phyloP scores from a whole-genome alignment of 2,888 invertebrate species.

The Xestia ashworthii region DNA sequence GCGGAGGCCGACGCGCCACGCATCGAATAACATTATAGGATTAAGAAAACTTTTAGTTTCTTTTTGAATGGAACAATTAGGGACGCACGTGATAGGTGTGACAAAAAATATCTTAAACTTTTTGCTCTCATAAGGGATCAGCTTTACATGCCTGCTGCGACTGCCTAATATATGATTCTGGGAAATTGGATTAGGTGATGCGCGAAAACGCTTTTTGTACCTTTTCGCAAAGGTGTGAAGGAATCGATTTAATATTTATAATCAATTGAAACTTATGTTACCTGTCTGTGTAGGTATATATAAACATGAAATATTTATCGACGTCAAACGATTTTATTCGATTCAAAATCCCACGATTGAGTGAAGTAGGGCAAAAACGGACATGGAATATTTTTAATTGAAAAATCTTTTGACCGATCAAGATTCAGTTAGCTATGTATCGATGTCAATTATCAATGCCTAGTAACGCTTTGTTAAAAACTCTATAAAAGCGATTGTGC shows the following conservation, averaged over 20 bases:
- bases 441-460: constrained; percentile 51
- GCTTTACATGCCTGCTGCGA: constrained; percentile 44
- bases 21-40: constrained; percentile 85
- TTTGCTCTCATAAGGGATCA: constrained; percentile 71
- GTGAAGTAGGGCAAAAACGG: constrained; percentile 43
- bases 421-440: constrained; percentile 39
- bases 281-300: constrained; percentile 26
- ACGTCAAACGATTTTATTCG: constrained; percentile 35
- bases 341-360: constrained; percentile 14
- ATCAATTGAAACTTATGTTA: constrained; percentile 58
- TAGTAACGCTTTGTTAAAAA: constrained; percentile 59
- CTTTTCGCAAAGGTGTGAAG: constrained; percentile 38
- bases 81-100: constrained; percentile 81
- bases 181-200: constrained; percentile 68
- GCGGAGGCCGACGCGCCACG: constrained; percentile 71
- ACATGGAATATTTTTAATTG: constrained; percentile 21
- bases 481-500: constrained; percentile 61
- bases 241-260: constrained; percentile 52
- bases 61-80: constrained; percentile 85
- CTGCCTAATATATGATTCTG: constrained; percentile 69
- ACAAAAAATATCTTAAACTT: constrained; percentile 80
- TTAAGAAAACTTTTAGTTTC: constrained; percentile 83
- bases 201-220: constrained; percentile 68
- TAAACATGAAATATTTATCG: constrained; percentile 44
- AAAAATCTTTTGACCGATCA: constrained; percentile 13